Percentiles rank a stretch among this genome's conserved stretches.
Conservation (phyloP, 2,113 vertebrate genomes). For the Odocoileus virginianus region DNA sequence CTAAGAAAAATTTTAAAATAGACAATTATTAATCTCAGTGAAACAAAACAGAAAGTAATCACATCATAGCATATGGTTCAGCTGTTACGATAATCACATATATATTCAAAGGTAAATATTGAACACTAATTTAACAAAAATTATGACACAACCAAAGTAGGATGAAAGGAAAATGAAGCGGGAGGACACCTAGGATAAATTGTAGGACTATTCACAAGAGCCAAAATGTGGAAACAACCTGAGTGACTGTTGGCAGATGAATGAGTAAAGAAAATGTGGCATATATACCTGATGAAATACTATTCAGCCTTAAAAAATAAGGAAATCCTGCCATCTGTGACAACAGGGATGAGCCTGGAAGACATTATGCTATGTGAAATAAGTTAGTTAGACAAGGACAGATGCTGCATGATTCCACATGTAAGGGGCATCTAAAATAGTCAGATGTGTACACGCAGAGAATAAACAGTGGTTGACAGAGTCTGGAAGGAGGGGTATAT, state of each 20-base stretch:
- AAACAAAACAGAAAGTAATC: background rate
- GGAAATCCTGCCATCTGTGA: background rate
- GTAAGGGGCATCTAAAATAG: background rate
- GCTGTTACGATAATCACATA: background rate
- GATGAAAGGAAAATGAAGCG: background rate
- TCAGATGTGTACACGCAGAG: background rate
- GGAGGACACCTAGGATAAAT: background rate
- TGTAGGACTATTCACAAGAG: background rate
- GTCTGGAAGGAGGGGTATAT: background rate
- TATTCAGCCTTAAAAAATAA: background rate
- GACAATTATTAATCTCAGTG: background rate
- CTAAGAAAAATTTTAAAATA: background rate
- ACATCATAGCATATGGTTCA: background rate
- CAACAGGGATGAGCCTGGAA: background rate
- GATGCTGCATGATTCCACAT: background rate
- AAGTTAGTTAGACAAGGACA: background rate
- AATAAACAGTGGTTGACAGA: background rate
- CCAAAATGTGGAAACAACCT: background rate
- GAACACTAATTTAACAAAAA: background rate
- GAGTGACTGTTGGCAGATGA: background rate
- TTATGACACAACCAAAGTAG: background rate
- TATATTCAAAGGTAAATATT: background rate
- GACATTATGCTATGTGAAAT: background rate
- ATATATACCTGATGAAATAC: background rate
- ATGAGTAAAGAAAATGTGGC: background rate